Base-by-base conservation (phyloP, 2,888 invertebrate genomes). In the Melanargia galathea region DNA sequence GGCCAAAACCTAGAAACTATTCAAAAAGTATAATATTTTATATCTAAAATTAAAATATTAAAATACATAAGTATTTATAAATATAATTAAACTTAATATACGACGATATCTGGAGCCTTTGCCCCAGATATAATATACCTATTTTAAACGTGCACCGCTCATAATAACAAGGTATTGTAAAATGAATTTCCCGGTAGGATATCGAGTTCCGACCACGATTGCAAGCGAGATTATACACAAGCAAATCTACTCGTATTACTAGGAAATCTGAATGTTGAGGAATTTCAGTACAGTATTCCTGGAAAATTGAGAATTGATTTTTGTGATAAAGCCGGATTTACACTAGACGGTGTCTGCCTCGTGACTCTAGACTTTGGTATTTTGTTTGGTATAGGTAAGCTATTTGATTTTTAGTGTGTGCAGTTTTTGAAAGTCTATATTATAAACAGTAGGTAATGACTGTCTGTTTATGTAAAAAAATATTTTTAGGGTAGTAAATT, bases 61-160 rank as follows among this genome's bases (percentile, higher is more conserved):
- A n/a, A n/a, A n/a, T n/a, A n/a, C n/a, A n/a, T n/a, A n/a, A n/a
- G n/a, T n/a, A n/a, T n/a, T n/a, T n/a, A n/a, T n/a, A n/a, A n/a
- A n/a, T n/a, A n/a, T n/a, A n/a, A n/a, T n/a, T n/a, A n/a, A n/a
- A n/a, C n/a, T n/a, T n/a, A n/a, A n/a, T n/a, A n/a, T n/a, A n/a
- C n/a, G n/a, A 13, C 8, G 10, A 10, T 8, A 18, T 4, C 10
- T 45, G 18, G 8, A 18, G 18, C 10, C 5, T n/a, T n/a, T n/a
- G n/a, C n/a, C n/a, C n/a, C n/a, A n/a, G n/a, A n/a, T n/a, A n/a
- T n/a, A n/a, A n/a, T n/a, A n/a, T n/a, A n/a, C n/a, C n/a, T n/a
- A n/a, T n/a, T n/a, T n/a, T n/a, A 8, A 10, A 22, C 13, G n/a
- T 48, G 48, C 48, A 48, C n/a, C 48, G 48, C 48, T 18, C 20